Evolutionary conservation across 2,113 vertebrate genomes (phyloP).

Genomic region (Glareola pratincola): DNA sequence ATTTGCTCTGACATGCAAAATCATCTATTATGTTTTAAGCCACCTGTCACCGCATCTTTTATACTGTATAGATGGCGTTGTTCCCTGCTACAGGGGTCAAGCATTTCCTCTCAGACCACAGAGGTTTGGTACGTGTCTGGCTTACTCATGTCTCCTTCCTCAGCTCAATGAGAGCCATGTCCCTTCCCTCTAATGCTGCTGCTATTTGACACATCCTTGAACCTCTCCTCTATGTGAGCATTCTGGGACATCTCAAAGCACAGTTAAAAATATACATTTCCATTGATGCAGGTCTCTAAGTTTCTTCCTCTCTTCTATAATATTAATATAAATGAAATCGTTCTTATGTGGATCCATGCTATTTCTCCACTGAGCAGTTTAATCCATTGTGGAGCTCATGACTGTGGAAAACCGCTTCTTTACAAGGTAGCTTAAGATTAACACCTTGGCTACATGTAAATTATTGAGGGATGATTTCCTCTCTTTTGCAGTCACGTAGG

Average conservation of each 20-base stretch:
- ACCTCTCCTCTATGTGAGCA: background rate
- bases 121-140: background rate
- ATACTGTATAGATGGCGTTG: background rate
- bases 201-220: background rate
- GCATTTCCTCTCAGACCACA: background rate
- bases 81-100: background rate
- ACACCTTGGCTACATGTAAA: background rate
- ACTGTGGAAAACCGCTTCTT: background rate
- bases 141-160: background rate
- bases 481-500: background rate
- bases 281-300: background rate
- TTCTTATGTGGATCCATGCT: background rate
- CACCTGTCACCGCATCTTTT: background rate
- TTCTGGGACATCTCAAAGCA: background rate
- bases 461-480: background rate
- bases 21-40: background rate
- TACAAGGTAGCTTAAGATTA: background rate
- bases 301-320: background rate
- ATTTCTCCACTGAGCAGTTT: background rate
- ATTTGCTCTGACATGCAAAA: background rate
- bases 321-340: background rate
- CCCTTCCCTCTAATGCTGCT: background rate
- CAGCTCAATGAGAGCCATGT: background rate
- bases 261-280: background rate
- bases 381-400: background rate